A percentile compares a stretch with the other conserved stretches of the same genome.
Conservation (phyloP, 1,140 invertebrate genomes). For the Sinella curviseta region DNA sequence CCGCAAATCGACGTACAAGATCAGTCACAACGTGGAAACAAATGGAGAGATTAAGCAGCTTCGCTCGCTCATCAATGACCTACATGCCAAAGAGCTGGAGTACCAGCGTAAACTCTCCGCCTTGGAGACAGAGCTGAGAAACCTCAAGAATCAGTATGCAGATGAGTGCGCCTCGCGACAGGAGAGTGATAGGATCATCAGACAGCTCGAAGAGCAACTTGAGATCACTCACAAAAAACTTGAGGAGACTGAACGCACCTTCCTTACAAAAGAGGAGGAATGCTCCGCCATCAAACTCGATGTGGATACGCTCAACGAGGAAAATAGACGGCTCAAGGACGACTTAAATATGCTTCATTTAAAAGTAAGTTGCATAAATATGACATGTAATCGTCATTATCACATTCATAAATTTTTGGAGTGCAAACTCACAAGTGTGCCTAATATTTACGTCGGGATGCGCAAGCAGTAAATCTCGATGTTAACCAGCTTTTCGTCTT, state of each 20-base stretch:
- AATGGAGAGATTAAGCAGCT: slow-evolving; percentile 47
- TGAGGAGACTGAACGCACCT: slow-evolving; percentile 48
- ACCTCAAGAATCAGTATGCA: slow-evolving; percentile 40
- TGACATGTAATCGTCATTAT: slow-evolving; percentile 2
- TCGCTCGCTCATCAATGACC: slow-evolving; percentile 46
- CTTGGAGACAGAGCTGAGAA: slow-evolving; percentile 49
- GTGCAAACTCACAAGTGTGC: not conserved
- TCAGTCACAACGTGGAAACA: slow-evolving; percentile 45
- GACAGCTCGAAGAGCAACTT: slow-evolving; percentile 48
- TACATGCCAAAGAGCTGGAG: slow-evolving; percentile 50
- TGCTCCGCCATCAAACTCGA: slow-evolving; percentile 51
- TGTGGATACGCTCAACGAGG: slow-evolving; percentile 52
- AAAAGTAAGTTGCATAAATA: slow-evolving; percentile 40
- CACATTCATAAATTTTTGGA: not conserved
- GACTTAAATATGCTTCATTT: slow-evolving; percentile 49
- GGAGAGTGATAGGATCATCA: slow-evolving; percentile 43
- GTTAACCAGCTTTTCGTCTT: no score
- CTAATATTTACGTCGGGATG: no score
- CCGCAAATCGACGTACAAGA: slow-evolving; percentile 49
- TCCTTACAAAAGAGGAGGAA: slow-evolving; percentile 51
- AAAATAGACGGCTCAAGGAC: slow-evolving; percentile 52
- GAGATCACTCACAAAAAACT: slow-evolving; percentile 44
- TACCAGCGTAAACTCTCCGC: slow-evolving; percentile 45
- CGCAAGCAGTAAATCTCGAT: no score
- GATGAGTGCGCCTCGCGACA: slow-evolving; percentile 41